Evolutionary conservation across 2,113 vertebrate genomes (phyloP).

Genomic region (Monarcha castaneiventris): DNA sequence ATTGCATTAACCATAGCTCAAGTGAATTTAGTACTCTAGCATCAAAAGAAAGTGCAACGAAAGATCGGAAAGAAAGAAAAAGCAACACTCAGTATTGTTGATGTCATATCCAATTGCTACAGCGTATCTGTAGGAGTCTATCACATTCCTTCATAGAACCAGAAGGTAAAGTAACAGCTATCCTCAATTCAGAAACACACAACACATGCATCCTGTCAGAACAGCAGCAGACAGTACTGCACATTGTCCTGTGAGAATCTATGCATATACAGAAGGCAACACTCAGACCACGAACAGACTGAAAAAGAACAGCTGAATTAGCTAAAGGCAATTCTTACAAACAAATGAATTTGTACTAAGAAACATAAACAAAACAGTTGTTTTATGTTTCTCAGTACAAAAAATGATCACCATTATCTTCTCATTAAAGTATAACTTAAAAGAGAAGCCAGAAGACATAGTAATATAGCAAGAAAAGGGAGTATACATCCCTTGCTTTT

Average conservation of each 20-base stretch:
- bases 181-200: background rate
- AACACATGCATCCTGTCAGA: background rate
- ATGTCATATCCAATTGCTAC: background rate
- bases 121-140: background rate
- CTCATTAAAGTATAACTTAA: background rate
- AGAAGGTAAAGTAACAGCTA: background rate
- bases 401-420: background rate
- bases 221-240: background rate
- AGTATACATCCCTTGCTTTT: background rate
- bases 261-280: background rate
- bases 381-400: too few species aligned
- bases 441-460: background rate
- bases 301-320: background rate
- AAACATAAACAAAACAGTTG: background rate
- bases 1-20: background rate
- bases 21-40: background rate
- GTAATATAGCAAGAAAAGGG: background rate
- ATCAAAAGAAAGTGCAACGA: background rate
- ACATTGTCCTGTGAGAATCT: background rate
- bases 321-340: background rate
- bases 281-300: background rate
- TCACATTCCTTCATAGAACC: background rate
- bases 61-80: background rate
- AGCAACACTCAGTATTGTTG: background rate
- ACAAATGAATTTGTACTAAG: background rate